These are phyloP conservation scores for Morpho helenor DNA, from an alignment of 2,888 invertebrate genomes.

Conservation along the genomic window DNA sequence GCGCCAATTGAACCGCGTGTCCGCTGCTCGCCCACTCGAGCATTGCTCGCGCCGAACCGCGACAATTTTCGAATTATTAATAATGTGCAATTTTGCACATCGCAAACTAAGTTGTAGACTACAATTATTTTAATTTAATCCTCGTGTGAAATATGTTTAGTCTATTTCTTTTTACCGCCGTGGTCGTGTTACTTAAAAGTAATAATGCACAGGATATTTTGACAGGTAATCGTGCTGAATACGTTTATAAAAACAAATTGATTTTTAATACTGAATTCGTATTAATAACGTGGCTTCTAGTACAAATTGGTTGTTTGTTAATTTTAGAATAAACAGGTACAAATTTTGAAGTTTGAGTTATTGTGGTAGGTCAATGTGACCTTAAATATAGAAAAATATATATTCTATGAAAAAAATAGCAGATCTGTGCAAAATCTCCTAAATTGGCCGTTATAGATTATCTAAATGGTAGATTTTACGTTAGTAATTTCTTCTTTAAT, in stretches of 20 bases:
- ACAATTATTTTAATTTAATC: conserved; percentile 10
- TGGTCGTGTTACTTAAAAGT: conserved; percentile 38
- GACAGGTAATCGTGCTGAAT: conserved; percentile 43
- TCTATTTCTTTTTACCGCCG: conserved; percentile 36
- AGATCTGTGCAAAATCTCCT: too few species aligned
- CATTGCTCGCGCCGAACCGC: conserved; percentile 48
- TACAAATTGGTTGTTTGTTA: too few species aligned
- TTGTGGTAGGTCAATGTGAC: too few species aligned
- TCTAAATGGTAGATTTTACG: too few species aligned
- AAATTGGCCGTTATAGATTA: too few species aligned
- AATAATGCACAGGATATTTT: conserved; percentile 47
- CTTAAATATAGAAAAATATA: too few species aligned
- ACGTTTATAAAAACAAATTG: background rate
- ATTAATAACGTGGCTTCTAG: too few species aligned
- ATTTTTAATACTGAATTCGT: too few species aligned
- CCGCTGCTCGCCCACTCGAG: conserved; percentile 59
- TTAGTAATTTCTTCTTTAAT: too few species aligned
- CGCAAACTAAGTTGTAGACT: conserved; percentile 11
- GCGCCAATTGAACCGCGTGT: conserved; percentile 73
- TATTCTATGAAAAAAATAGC: too few species aligned
- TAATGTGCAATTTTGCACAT: conserved; percentile 29
- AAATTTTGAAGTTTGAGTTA: too few species aligned
- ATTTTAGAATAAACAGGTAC: too few species aligned
- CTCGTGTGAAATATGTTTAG: conserved; percentile 41
- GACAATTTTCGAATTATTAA: conserved; percentile 43